Percentiles rank a stretch among this genome's conserved stretches.
These are phyloP conservation scores for Protonibea diacanthus DNA, from an alignment of 2,797 vertebrate genomes.

Conservation along the genomic window DNA sequence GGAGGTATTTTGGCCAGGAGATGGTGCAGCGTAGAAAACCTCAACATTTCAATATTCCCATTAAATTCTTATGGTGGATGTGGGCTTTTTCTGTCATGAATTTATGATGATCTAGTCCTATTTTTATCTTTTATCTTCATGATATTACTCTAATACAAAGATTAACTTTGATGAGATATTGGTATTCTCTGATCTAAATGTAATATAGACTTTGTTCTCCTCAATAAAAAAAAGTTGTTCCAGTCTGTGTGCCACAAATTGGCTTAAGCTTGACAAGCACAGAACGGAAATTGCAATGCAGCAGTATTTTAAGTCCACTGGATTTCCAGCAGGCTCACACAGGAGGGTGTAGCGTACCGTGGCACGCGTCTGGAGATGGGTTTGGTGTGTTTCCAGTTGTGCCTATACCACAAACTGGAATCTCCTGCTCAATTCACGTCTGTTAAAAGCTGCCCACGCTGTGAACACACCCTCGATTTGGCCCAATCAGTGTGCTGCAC, in stretches of 20 bases:
- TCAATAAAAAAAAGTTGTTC: constrained; percentile 42
- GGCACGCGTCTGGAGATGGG: constrained; percentile 68
- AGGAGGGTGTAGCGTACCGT: constrained; percentile 42
- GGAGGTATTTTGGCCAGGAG: constrained; percentile 67
- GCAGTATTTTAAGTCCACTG: constrained; percentile 62
- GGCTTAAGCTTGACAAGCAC: constrained; percentile 46
- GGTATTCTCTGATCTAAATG: constrained; percentile 11
- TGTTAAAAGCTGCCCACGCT: constrained; percentile 81
- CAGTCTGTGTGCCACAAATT: constrained; percentile 58
- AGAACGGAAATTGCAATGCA: constrained; percentile 66
- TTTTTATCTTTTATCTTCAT: constrained; percentile 30
- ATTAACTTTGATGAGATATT: constrained; percentile 20
- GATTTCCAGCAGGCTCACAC: constrained; percentile 57
- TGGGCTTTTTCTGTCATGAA: constrained; percentile 41
- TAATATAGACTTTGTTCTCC: constrained; percentile 31
- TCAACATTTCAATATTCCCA: constrained; percentile 66
- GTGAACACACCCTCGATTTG: constrained; percentile 85
- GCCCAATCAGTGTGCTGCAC: constrained; percentile 80
- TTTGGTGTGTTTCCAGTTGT: constrained; percentile 64
- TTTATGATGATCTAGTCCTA: constrained; percentile 48
- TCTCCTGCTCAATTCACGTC: constrained; percentile 82
- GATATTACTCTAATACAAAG: neutral
- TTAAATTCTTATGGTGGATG: constrained; percentile 62
- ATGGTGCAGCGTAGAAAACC: constrained; percentile 66
- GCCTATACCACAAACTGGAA: constrained; percentile 78